Percentiles rank a stretch among this genome's conserved stretches.
phyloP scores from a whole-genome alignment of 2,113 vertebrate species.

The Microcebus tavaratra region DNA sequence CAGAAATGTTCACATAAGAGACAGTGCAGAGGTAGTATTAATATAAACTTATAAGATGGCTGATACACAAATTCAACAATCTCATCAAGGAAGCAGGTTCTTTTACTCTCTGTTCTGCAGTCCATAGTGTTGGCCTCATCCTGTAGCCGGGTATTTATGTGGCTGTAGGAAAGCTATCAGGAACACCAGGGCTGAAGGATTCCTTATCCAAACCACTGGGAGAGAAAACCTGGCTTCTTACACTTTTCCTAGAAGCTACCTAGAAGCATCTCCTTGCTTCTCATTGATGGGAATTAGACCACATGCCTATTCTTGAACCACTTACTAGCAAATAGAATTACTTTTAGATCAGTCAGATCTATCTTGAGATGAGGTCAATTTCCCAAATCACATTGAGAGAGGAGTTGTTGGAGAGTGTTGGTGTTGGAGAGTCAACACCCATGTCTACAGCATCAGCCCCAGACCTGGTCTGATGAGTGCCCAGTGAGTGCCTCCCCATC shows the following conservation, averaged over 20 bases:
- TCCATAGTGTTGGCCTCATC: not conserved
- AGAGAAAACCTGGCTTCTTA: not conserved
- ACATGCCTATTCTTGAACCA: not conserved
- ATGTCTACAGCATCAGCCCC: not conserved
- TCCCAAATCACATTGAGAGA: not conserved
- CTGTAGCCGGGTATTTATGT: not conserved
- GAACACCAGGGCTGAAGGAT: not conserved
- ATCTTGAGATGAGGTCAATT: not conserved
- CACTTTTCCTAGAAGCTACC: not conserved
- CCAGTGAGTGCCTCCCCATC: not conserved
- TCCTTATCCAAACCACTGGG: not conserved
- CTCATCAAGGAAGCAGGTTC: not conserved
- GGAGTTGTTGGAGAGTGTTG: not conserved
- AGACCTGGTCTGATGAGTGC: too few relatives aligned
- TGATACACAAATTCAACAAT: not conserved
- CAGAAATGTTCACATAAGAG: not conserved
- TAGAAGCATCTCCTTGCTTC: not conserved
- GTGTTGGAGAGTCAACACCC: not conserved
- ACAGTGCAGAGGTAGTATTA: not conserved
- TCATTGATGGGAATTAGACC: not conserved
- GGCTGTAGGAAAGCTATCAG: not conserved
- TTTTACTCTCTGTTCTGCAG: not conserved
- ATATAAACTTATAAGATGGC: not conserved
- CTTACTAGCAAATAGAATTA: not conserved
- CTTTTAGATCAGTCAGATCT: not conserved